phyloP scores from a whole-genome alignment of 2,797 vertebrate genomes.

The Varecia variegata region DNA sequence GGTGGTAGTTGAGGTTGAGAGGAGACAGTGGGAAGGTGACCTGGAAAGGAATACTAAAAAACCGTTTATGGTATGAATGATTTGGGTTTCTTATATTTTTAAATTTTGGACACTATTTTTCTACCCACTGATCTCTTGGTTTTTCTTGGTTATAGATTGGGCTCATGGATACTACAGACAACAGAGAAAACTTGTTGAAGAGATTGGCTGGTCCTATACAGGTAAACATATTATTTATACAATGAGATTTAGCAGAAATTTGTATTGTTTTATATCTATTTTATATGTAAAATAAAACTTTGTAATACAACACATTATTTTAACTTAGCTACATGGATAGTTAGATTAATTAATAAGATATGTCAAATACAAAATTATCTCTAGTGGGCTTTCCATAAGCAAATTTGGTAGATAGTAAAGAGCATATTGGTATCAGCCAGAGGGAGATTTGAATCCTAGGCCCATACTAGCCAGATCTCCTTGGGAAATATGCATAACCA shows the following conservation, averaged over 20 bases:
- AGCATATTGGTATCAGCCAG: neutral
- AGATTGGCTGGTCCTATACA: slow-evolving; percentile 97
- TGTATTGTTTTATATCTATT: neutral
- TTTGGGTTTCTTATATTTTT: neutral
- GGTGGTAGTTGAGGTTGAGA: neutral
- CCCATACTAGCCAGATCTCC: neutral
- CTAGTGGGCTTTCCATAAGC: neutral
- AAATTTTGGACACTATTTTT: neutral
- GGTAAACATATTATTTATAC: slow-evolving; percentile 83
- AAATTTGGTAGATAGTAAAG: neutral
- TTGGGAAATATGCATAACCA: neutral
- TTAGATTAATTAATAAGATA: slow-evolving; percentile 6
- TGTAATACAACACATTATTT: neutral
- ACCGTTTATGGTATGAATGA: neutral
- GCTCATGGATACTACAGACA: slow-evolving; percentile 91
- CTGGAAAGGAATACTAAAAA: neutral
- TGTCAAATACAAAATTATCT: neutral
- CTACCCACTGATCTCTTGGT: neutral
- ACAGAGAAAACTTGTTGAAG: slow-evolving; percentile 93
- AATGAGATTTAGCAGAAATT: neutral
- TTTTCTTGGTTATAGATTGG: slow-evolving; percentile 85
- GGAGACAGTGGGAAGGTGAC: neutral
- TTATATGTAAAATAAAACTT: neutral
- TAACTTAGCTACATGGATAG: neutral
- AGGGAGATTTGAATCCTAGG: neutral